phyloP scores from a whole-genome alignment of 2,888 invertebrate species.

The Gymnoscelis rufifasciata region DNA sequence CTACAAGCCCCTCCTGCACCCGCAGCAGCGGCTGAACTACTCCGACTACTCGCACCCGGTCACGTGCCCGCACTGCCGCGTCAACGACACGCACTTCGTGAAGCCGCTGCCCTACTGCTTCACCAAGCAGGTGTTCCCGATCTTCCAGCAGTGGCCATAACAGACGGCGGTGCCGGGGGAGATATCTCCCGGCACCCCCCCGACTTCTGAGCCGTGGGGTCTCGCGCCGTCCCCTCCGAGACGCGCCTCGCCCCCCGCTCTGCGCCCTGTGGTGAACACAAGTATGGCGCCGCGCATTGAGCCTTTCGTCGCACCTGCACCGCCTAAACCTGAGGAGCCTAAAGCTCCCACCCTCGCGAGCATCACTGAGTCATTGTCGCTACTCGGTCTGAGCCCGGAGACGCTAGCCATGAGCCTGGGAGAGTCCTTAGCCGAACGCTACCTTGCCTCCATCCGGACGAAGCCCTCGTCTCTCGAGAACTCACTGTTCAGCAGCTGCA shows the following conservation, averaged over 20 bases:
- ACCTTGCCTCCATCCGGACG: constrained; percentile 62
- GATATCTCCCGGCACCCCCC: constrained; percentile 71
- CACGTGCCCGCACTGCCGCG: constrained; percentile 94
- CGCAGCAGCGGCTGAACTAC: constrained; percentile 92
- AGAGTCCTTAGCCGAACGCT: constrained; percentile 70
- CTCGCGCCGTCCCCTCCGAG: constrained; percentile 63
- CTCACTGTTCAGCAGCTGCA: constrained; percentile 37
- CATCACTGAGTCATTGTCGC: constrained; percentile 66
- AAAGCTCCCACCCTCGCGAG: constrained; percentile 59
- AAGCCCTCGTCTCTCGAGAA: constrained; percentile 42
- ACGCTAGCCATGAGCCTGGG: constrained; percentile 67
- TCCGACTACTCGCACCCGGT: constrained; percentile 96
- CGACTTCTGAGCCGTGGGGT: constrained; percentile 55
- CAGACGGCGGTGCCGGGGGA: constrained; percentile 86
- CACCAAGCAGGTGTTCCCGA: constrained; percentile 84
- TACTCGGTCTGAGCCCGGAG: constrained; percentile 66
- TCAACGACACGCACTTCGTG: constrained; percentile 95
- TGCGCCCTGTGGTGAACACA: constrained; percentile 73
- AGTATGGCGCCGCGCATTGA: constrained; percentile 62
- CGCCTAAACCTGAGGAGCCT: constrained; percentile 37
- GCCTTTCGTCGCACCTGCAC: constrained; percentile 15
- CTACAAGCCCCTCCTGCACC: constrained; percentile 91
- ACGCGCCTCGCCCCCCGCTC: constrained; percentile 64
- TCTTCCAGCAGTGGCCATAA: constrained; percentile 92
- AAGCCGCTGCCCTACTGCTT: constrained; percentile 92